phyloP scores from a whole-genome alignment of 2,888 invertebrate genomes.

The Callinectes sapidus region DNA sequence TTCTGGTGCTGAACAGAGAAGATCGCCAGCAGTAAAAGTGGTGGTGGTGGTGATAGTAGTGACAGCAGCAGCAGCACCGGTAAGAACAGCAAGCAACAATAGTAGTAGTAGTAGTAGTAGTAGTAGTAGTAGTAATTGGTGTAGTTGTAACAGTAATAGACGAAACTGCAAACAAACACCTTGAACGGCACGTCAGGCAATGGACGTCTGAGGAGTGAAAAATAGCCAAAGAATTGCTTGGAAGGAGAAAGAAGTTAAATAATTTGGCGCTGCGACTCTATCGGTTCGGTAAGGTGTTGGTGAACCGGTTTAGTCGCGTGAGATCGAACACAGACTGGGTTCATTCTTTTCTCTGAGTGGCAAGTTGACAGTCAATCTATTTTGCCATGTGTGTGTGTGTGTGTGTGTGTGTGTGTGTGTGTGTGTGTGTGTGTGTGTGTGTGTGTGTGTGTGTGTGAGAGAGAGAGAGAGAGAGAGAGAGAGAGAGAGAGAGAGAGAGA shows the following conservation, averaged over 20 bases:
- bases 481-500: constrained; percentile 24
- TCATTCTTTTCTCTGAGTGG: constrained; percentile 16
- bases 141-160: not conserved
- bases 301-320: not conserved
- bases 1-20: not conserved
- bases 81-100: not conserved
- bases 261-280: not conserved
- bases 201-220: not conserved
- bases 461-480: constrained; percentile 25
- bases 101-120: not conserved
- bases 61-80: not conserved
- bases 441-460: not conserved
- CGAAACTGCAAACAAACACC: not conserved
- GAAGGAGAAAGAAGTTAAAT: not conserved
- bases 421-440: not conserved
- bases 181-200: not conserved
- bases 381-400: not conserved
- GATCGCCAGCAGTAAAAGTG: not conserved
- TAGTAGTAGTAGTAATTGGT: not conserved
- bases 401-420: not conserved
- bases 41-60: not conserved
- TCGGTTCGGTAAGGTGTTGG: not conserved
- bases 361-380: constrained; percentile 25
- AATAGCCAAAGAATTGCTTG: not conserved
- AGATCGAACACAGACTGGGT: constrained; percentile 6